Conservation (phyloP, 2,113 vertebrate species). For the Puma concolor region DNA sequence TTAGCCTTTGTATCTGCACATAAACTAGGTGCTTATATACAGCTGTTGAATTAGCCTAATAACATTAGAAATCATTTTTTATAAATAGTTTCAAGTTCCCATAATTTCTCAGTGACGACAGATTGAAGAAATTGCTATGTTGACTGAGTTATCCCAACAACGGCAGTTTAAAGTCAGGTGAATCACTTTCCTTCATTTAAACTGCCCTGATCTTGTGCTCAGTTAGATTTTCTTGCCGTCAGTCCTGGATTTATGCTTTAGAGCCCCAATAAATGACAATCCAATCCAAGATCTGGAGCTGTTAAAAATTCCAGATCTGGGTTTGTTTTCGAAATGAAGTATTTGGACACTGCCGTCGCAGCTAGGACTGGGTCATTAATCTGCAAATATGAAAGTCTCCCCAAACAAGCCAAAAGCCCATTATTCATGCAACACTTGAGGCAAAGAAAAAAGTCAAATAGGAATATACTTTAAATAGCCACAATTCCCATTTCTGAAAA, state of each 20-base stretch:
- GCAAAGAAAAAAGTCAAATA: background rate
- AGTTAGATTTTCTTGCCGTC: background rate
- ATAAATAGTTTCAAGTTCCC: background rate
- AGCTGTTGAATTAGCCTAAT: background rate
- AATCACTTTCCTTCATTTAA: background rate
- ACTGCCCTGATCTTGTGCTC: background rate
- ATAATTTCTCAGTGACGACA: background rate
- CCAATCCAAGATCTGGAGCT: background rate
- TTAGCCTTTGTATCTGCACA: background rate
- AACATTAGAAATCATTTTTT: background rate
- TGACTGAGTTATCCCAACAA: background rate
- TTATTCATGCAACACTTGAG: background rate
- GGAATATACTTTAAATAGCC: slow-evolving; percentile 52
- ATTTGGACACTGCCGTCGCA: background rate
- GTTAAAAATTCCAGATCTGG: slow-evolving; percentile 24
- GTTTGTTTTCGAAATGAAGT: slow-evolving; percentile 45
- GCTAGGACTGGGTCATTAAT: slow-evolving; percentile 14
- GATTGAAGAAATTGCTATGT: background rate
- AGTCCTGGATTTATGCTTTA: background rate
- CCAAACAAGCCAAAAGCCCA: slow-evolving; percentile 13
- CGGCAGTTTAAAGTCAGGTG: background rate
- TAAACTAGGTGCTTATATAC: background rate
- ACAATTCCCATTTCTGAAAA: slow-evolving; percentile 49
- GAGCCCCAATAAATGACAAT: slow-evolving; percentile 29
- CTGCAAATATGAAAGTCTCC: slow-evolving; percentile 31